A percentile compares a stretch with the other conserved stretches of the same genome.
Conservation (phyloP, 2,113 vertebrate genomes). For the Castor canadensis region DNA sequence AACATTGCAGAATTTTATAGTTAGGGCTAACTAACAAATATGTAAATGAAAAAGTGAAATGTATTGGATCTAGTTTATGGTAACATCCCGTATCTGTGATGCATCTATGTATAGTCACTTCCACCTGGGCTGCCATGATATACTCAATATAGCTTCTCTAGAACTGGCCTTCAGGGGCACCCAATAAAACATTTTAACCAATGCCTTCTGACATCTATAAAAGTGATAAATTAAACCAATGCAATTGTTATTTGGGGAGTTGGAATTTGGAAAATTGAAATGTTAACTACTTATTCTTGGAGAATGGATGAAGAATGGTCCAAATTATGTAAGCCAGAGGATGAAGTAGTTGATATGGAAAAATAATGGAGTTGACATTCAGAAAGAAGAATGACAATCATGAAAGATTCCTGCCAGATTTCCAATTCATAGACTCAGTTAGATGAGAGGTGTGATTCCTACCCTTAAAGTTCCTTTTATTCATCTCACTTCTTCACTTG, state of each 20-base stretch:
- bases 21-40: background rate
- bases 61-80: background rate
- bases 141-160: background rate
- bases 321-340: background rate
- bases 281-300: background rate
- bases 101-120: accelerated
- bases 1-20: background rate
- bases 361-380: background rate
- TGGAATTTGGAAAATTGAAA: background rate
- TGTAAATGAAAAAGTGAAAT: background rate
- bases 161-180: accelerated
- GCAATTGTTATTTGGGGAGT: background rate
- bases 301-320: background rate
- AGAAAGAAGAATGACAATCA: background rate
- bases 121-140: accelerated
- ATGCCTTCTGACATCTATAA: background rate
- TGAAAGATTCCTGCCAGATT: background rate
- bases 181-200: background rate
- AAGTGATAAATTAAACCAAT: background rate
- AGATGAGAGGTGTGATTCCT: background rate
- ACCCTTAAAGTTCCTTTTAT: background rate
- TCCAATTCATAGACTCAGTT: background rate
- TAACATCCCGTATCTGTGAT: background rate
- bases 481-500: background rate
- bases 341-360: background rate